Conservation (phyloP, 1,140 invertebrate species). For the Rhagoletis zephyria region DNA sequence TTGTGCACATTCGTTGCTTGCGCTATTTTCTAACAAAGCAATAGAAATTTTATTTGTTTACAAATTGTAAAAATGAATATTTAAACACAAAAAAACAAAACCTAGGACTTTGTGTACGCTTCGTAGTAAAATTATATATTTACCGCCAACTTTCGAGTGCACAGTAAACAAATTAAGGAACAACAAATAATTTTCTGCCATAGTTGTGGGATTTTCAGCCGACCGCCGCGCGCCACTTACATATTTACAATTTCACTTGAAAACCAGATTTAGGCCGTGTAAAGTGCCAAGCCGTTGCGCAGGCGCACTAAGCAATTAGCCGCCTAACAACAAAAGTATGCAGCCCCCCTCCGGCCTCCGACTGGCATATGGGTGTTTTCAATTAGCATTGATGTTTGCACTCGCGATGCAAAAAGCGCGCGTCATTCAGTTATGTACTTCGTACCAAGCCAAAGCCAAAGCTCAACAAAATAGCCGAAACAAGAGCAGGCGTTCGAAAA, state of each 20-base stretch:
- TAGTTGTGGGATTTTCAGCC: slow-evolving; percentile 18
- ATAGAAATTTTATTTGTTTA: background rate
- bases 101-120: background rate
- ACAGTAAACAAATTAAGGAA: background rate
- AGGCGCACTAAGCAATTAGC: background rate
- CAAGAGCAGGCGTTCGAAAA: background rate
- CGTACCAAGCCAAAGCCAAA: slow-evolving; percentile 77
- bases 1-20: too few relatives aligned
- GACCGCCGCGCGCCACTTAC: too few relatives aligned
- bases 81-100: background rate
- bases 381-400: slow-evolving; percentile 18
- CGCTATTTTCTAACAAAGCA: background rate
- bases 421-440: too few relatives aligned
- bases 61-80: background rate
- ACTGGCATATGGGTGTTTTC: background rate
- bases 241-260: slow-evolving; percentile 14
- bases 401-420: background rate
- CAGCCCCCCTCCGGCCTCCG: background rate
- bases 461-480: background rate
- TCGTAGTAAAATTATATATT: background rate
- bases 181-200: slow-evolving; percentile 16
- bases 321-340: background rate
- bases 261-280: background rate
- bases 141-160: slow-evolving; percentile 17
- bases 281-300: background rate